Evolutionary conservation across 2,113 vertebrate species (phyloP).

Genomic region (Otus sunia): DNA sequence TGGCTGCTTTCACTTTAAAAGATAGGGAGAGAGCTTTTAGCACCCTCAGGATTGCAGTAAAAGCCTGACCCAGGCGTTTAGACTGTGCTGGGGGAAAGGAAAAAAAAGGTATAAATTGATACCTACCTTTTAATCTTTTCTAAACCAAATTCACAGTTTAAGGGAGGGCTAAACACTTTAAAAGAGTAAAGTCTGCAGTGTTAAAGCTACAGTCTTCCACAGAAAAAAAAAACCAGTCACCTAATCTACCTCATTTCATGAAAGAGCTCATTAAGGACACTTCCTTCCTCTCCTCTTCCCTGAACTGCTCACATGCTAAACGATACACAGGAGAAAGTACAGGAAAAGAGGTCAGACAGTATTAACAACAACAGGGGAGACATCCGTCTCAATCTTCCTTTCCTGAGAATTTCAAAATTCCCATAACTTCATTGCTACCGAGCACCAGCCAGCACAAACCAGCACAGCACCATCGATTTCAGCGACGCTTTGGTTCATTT

Average conservation of each 20-base stretch:
- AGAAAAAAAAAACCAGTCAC: not conserved
- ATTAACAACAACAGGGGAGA: not conserved
- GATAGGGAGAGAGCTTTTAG: not conserved
- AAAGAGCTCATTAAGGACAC: not conserved
- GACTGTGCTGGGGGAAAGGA: not conserved
- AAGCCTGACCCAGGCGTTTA: not conserved
- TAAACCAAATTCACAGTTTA: not conserved
- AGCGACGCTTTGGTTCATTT: fast-evolving
- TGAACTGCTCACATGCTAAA: not conserved
- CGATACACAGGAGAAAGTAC: not conserved
- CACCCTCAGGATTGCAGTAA: not conserved
- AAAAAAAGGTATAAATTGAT: not conserved
- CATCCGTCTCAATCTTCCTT: not conserved
- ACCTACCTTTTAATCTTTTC: not conserved
- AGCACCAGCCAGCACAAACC: not conserved
- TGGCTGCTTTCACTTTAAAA: not conserved
- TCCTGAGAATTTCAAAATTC: not conserved
- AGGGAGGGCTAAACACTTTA: not conserved
- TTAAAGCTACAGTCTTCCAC: not conserved
- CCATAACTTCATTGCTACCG: not conserved
- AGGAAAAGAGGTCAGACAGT: not conserved
- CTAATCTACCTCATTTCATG: not conserved
- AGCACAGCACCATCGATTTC: fast-evolving
- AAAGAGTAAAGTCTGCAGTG: not conserved
- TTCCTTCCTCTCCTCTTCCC: constrained; percentile 27